These are phyloP conservation scores for Meghimatium bilineatum DNA, from an alignment of 2,888 invertebrate species.

Conservation along the genomic window DNA sequence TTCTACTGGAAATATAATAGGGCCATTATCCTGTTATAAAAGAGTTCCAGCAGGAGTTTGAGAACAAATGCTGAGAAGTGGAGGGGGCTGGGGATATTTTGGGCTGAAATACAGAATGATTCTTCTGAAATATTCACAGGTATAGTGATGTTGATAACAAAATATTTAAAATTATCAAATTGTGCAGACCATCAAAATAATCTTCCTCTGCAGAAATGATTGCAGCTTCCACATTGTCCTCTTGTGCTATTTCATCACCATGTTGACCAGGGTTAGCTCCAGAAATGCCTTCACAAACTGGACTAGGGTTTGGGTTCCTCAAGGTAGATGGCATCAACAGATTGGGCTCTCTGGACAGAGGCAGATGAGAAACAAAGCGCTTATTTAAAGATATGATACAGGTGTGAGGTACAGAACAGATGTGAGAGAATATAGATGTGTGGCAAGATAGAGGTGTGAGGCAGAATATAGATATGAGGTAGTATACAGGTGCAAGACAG, in stretches of 20 bases:
- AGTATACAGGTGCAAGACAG: no score
- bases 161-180: not conserved
- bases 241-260: not conserved
- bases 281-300: not conserved
- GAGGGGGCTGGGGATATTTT: no score
- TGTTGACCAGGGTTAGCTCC: not conserved
- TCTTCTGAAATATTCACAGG: no score
- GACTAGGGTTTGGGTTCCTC: not conserved
- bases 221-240: not conserved
- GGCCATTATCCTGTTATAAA: no score
- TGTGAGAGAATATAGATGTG: not conserved
- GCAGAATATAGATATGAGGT: not conserved
- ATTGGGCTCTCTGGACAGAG: constrained; percentile 7
- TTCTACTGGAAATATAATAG: no score
- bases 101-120: no score
- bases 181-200: constrained; percentile 69
- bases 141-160: not conserved
- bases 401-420: not conserved
- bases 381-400: not conserved
- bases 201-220: constrained; percentile 63
- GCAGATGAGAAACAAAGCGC: not conserved
- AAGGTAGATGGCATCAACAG: not conserved
- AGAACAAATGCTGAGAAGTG: no score
- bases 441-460: not conserved
- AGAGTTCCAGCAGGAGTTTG: no score